phyloP scores from a whole-genome alignment of 1,140 invertebrate genomes.

The Ladona fulva region DNA sequence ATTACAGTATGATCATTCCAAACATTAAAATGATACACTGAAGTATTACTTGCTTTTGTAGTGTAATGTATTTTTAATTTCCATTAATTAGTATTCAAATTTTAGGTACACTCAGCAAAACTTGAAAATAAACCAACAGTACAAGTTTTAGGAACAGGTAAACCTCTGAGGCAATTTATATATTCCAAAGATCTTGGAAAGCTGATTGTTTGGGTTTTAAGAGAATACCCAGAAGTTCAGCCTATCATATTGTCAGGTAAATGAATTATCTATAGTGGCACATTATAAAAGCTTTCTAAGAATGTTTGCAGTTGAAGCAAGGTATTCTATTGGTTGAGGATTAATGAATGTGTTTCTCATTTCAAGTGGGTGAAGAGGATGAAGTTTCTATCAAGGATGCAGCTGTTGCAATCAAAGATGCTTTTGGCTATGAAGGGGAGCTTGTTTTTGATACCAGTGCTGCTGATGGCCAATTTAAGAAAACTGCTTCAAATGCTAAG shows the following conservation, averaged over 20 bases:
- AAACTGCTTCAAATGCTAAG: slow-evolving; percentile 94
- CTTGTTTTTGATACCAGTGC: slow-evolving; percentile 74
- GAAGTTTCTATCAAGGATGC: slow-evolving; percentile 83
- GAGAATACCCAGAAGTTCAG: slow-evolving; percentile 77
- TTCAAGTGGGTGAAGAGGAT: slow-evolving; percentile 78
- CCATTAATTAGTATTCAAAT: background rate
- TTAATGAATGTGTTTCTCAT: slow-evolving; percentile 21
- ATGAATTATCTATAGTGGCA: slow-evolving; percentile 13
- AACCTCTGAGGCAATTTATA: slow-evolving; percentile 92
- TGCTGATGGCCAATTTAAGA: slow-evolving; percentile 96
- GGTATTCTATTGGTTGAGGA: slow-evolving; percentile 9
- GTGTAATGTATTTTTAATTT: background rate
- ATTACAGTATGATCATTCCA: no score
- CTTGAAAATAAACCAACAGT: slow-evolving; percentile 28
- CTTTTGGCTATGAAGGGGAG: slow-evolving; percentile 53
- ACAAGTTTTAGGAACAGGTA: slow-evolving; percentile 80
- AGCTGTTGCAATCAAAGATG: slow-evolving; percentile 68
- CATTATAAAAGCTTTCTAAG: background rate
- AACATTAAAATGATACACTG: no score
- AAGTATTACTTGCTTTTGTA: no score
- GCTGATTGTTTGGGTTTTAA: slow-evolving; percentile 83
- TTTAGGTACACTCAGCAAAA: background rate
- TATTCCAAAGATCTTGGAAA: slow-evolving; percentile 89
- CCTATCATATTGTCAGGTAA: slow-evolving; percentile 90
- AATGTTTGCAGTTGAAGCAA: background rate